A percentile compares a stretch with the other conserved stretches of the same genome.
phyloP scores from a whole-genome alignment of 2,888 invertebrate species.

The Luperina nickerlii region DNA sequence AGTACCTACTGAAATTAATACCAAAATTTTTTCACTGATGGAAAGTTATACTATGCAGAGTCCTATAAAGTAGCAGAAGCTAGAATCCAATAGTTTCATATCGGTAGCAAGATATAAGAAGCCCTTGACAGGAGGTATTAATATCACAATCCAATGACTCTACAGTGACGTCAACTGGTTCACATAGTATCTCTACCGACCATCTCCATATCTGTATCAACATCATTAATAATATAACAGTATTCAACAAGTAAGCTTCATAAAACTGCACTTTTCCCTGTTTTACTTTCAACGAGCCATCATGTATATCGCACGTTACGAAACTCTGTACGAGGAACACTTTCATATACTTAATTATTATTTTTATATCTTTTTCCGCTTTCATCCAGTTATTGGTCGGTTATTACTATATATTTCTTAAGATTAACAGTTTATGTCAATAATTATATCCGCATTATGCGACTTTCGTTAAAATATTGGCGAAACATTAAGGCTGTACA shows the following conservation, averaged over 20 bases:
- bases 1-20: background rate
- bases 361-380: constrained; percentile 19
- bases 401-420: constrained; percentile 17
- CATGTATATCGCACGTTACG: constrained; percentile 25
- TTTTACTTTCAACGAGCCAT: constrained; percentile 31
- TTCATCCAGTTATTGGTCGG: constrained; percentile 10
- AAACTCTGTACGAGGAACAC: constrained; percentile 17
- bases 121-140: background rate
- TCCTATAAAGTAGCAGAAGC: background rate
- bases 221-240: background rate
- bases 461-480: constrained; percentile 4
- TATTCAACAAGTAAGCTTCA: background rate
- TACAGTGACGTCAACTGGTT: background rate
- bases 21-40: background rate
- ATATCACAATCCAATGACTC: background rate
- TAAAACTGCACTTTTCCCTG: constrained; percentile 37
- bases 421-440: constrained; percentile 18
- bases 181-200: background rate
- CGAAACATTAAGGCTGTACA: background rate
- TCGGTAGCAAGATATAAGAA: background rate
- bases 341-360: constrained; percentile 36
- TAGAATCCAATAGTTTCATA: background rate
- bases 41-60: background rate
- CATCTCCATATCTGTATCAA: constrained; percentile 3
- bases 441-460: constrained; percentile 20